These are phyloP conservation scores for Steromphala cineraria DNA, from an alignment of 2,888 invertebrate species.

Conservation along the genomic window DNA sequence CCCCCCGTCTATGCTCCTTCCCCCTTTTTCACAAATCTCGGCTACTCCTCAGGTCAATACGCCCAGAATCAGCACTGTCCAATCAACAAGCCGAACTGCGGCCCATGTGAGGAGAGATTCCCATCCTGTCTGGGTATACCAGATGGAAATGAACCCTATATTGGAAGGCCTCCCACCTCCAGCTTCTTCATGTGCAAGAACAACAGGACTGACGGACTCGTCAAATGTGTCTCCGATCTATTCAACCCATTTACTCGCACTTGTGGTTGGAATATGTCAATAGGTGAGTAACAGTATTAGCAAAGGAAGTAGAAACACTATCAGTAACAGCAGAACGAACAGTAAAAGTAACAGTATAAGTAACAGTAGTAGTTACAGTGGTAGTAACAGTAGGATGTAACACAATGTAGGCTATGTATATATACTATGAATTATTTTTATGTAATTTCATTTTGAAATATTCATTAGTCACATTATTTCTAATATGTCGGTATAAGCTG, in stretches of 20 bases:
- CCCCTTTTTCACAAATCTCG: too few relatives aligned
- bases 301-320: neutral
- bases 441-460: too few relatives aligned
- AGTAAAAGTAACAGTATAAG: too few relatives aligned
- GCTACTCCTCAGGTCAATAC: slow-evolving; percentile 18
- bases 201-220: slow-evolving; percentile 26
- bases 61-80: slow-evolving; percentile 7
- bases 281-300: neutral
- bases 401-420: too few relatives aligned
- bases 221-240: neutral
- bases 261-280: neutral
- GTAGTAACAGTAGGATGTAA: too few relatives aligned
- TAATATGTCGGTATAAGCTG: too few relatives aligned
- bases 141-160: slow-evolving; percentile 22
- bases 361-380: too few relatives aligned
- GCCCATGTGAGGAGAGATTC: slow-evolving; percentile 46
- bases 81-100: slow-evolving; percentile 33
- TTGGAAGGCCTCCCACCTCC: neutral
- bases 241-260: neutral
- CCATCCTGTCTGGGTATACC: slow-evolving; percentile 35
- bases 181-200: slow-evolving; percentile 29
- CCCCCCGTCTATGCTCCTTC: too few relatives aligned
- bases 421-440: too few relatives aligned
- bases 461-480: too few relatives aligned
- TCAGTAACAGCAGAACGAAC: too few relatives aligned